phyloP scores from a whole-genome alignment of 2,888 invertebrate genomes.

The Deroplatys truncata region DNA sequence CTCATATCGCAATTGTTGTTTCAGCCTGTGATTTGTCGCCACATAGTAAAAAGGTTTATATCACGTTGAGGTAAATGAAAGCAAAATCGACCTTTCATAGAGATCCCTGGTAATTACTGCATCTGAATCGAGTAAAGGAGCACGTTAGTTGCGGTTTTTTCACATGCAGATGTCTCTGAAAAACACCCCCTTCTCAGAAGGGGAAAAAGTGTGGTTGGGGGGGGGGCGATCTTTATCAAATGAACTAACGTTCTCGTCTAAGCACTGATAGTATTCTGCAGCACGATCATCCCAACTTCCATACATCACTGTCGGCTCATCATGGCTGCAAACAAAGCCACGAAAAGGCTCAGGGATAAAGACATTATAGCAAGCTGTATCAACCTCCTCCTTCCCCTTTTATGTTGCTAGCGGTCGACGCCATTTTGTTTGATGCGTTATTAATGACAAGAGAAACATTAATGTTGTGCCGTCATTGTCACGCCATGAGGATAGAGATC shows the following conservation, averaged over 20 bases:
- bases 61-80: background rate
- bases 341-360: constrained; percentile 8
- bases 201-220: background rate
- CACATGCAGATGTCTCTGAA: background rate
- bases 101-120: background rate
- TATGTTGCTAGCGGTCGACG: constrained; percentile 22
- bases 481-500: background rate
- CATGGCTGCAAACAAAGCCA: background rate
- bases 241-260: background rate
- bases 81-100: background rate
- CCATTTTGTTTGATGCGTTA: constrained; percentile 30
- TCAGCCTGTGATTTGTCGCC: too few species aligned
- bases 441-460: constrained; percentile 24
- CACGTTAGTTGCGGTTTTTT: background rate
- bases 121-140: background rate
- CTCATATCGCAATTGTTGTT: too few species aligned
- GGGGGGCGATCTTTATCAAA: background rate
- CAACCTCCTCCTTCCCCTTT: constrained; percentile 15
- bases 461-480: constrained; percentile 19
- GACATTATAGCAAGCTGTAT: constrained; percentile 15
- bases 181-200: background rate
- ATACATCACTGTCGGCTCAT: constrained; percentile 19
- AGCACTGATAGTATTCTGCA: background rate
- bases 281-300: background rate
- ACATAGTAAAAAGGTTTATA: too few species aligned